Evolutionary conservation across 2,797 vertebrate genomes (phyloP), one percentile per base, ranked within the genome.

Genomic region (Urocyon cinereoargenteus): DNA sequence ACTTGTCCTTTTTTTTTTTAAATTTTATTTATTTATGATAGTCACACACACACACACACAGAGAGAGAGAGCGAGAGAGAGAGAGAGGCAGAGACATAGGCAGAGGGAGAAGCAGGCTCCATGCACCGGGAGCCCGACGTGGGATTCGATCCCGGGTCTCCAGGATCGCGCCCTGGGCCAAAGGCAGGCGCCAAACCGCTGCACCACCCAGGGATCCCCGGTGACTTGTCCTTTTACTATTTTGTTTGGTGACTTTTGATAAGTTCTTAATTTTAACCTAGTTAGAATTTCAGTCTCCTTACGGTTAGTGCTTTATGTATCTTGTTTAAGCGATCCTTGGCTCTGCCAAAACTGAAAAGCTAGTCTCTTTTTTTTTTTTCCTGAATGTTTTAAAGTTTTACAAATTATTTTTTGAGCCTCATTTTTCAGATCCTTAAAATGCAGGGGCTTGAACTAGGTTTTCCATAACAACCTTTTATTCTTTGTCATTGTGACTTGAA

Each of bases 341-440:
- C 21, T 84, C 13, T 91, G 68, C 13, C 59, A 82, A 40, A 85
- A 18, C 85, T 94, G 75, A 19, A 86, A 94, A 81, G 12, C 34
- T 73, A 49, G 34, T 88, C 26, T 81, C 6, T 66, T 81, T 73
- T 6, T 85, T 85, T 66, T 82, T 92, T 82, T 92, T 34, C 36
- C 15, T 89, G 26, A 86, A 59, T 36, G 51, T 81, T 66, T 94
- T 91, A 66, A 89, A 84, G 26, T 88, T 92, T 92, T 55, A 12
- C 36, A 92, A 61, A 49, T 88, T 81, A 94, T 90, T 87, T 93
- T 86, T 86, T 57, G 18, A 97, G 24, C 14, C 49, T 97, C 31
- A 59, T 59, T 92, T 94, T 92, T 86, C 15, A 92, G 88, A 85
- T 81, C 79, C 96, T 86, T 90, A 64, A 93, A 95, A 68, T 90